Evolutionary conservation across 2,888 invertebrate species (phyloP), one percentile per base, ranked within the genome.

Genomic region (Pinctada fucata): DNA sequence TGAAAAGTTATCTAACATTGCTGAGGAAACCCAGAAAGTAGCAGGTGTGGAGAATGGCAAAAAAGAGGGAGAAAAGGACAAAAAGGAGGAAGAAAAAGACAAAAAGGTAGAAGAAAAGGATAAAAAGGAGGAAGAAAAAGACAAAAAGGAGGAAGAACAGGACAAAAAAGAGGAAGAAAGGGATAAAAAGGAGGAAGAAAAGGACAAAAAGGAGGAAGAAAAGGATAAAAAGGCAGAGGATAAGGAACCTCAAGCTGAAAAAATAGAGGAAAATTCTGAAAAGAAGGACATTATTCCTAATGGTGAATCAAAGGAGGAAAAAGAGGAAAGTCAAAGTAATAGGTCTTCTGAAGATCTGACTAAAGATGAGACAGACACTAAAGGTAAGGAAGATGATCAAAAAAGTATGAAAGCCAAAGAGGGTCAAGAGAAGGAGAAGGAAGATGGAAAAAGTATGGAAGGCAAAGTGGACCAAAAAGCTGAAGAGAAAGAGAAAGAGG

Each of bases 61-160:
- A n/a, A 16, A 66, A 49, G 74, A 75, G 16, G 52, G 45, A 16
- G 66, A 51, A n/a, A 63, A 31, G n/a, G 66, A 66, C 66, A 47
- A 47, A 8, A 48, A 68, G 47, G 48, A 2, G 1, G 48, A 16
- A 68, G 45, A 13, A n/a, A 48, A 68, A 2, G 68, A 8, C 2
- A 47, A 13, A 8, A 13, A 16, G 4, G 16, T 0, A 2, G 6
- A 68, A 3, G 48, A n/a, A 31, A 47, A 68, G 1, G 47, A 31
- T 1, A 13, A 8, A n/a, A 10, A 70, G 49, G 49, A 13, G n/a
- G 70, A 70, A 70, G 2, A n/a, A 70, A 8, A 71, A 71, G 52
- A 52, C 16, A 51, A 71, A 5, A 50, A 48, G 8, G 50, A 3
- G 45, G 50, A 70, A 48, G 50, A 47, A 48, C 2, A n/a, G 2